A percentile compares a stretch with the other conserved stretches of the same genome.
phyloP scores from a whole-genome alignment of 2,113 vertebrate genomes.

The Vanacampus margaritifer region DNA sequence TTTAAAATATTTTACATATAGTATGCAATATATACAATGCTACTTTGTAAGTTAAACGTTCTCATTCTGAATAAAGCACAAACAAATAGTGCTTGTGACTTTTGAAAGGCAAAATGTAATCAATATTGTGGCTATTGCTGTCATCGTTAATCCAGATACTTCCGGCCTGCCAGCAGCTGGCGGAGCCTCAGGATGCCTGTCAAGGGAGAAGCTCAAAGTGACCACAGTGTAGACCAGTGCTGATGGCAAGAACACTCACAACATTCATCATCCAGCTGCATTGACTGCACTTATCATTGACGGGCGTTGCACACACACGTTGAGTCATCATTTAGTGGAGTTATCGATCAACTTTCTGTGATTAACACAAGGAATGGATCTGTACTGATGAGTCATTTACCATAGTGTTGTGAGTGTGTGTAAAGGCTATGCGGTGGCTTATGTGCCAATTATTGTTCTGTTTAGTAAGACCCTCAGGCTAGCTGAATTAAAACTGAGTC shows the following conservation, averaged over 20 bases:
- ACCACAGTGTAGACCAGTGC: constrained; percentile 51
- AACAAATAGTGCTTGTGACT: neutral
- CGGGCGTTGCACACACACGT: constrained; percentile 11
- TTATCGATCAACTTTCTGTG: constrained; percentile 62
- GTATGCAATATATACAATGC: too few relatives aligned
- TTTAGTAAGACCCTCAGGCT: constrained; percentile 39
- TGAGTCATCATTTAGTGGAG: constrained; percentile 44
- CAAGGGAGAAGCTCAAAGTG: constrained; percentile 38
- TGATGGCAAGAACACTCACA: constrained; percentile 55
- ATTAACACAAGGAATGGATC: constrained; percentile 64
- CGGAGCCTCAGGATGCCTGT: constrained; percentile 51
- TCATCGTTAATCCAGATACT: constrained; percentile 31
- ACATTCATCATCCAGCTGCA: constrained; percentile 61
- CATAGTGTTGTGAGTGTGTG: neutral
- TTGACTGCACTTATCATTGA: constrained; percentile 41
- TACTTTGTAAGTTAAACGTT: neutral
- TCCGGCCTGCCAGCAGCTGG: constrained; percentile 33
- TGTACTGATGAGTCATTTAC: constrained; percentile 17
- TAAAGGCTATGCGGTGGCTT: neutral
- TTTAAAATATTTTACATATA: neutral
- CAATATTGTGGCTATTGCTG: constrained; percentile 12
- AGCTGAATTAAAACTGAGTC: constrained; percentile 34
- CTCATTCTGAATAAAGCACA: neutral
- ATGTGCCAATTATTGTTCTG: constrained; percentile 27
- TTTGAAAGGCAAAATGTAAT: constrained; percentile 17